phyloP scores from a whole-genome alignment of 2,888 invertebrate genomes.

The Tiliacea aurago region DNA sequence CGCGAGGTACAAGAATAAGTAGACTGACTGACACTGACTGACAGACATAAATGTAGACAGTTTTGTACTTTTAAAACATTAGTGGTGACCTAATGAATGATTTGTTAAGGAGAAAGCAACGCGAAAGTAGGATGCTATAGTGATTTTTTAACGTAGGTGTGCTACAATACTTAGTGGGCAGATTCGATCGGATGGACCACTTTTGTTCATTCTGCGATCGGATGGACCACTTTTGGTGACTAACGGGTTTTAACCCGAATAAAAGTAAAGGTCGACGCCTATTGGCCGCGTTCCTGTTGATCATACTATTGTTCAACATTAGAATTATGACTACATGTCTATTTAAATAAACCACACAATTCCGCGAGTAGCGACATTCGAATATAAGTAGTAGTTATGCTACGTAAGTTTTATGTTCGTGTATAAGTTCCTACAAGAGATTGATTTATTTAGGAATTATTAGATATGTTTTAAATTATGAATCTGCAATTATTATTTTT shows the following conservation, averaged over 20 bases:
- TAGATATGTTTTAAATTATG: slow-evolving; percentile 45
- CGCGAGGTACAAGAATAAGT: slow-evolving; percentile 37
- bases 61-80: slow-evolving; percentile 53
- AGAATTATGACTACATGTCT: slow-evolving; percentile 51
- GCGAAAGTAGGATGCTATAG: slow-evolving; percentile 62
- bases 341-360: slow-evolving; percentile 34
- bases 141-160: slow-evolving; percentile 72
- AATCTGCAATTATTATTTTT: slow-evolving; percentile 41
- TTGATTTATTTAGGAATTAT: slow-evolving; percentile 45
- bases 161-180: slow-evolving; percentile 69
- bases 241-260: slow-evolving; percentile 80
- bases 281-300: slow-evolving; percentile 44
- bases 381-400: no score
- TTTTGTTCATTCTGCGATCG: slow-evolving; percentile 58
- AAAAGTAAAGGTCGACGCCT: slow-evolving; percentile 67
- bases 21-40: slow-evolving; percentile 24
- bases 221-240: slow-evolving; percentile 68
- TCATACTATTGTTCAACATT: slow-evolving; percentile 54
- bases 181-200: slow-evolving; percentile 55
- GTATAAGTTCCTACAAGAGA: slow-evolving; percentile 62
- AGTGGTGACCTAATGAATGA: slow-evolving; percentile 63
- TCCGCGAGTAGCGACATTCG: not conserved
- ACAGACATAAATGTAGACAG: slow-evolving; percentile 46
- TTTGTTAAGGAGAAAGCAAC: slow-evolving; percentile 64
- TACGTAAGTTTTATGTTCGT: slow-evolving; percentile 41